phyloP scores from a whole-genome alignment of 2,797 vertebrate genomes.

The Sebastes iracundus region DNA sequence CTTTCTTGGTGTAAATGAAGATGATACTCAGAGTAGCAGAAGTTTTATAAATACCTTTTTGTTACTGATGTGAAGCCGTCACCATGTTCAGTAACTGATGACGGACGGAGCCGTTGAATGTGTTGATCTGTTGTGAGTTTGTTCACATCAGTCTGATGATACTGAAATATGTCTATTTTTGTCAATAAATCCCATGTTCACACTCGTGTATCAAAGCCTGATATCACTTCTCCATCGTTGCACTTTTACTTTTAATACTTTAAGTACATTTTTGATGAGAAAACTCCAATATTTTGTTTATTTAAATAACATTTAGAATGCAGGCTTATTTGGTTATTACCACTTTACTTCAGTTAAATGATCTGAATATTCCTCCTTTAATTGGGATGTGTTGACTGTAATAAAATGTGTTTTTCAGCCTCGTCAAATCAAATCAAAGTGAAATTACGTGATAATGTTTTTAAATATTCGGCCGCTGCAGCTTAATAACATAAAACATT shows the following conservation, averaged over 20 bases:
- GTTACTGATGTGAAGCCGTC: neutral
- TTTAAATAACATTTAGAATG: neutral
- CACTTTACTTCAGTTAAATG: neutral
- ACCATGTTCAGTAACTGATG: neutral
- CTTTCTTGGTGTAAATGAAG: too few relatives aligned
- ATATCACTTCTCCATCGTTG: neutral
- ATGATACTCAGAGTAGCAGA: too few relatives aligned
- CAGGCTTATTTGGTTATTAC: neutral
- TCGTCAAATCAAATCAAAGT: neutral
- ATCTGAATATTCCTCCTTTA: neutral
- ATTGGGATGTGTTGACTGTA: neutral
- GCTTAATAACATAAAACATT: slow-evolving; percentile 46
- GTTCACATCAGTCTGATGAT: neutral
- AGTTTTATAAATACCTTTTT: too few relatives aligned
- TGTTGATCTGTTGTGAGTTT: too few relatives aligned
- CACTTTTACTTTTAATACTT: neutral
- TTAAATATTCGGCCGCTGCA: slow-evolving; percentile 39
- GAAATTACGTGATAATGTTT: neutral
- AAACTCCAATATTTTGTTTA: neutral
- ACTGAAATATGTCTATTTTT: neutral
- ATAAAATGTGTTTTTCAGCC: neutral
- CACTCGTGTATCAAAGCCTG: neutral
- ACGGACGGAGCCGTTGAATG: too few relatives aligned
- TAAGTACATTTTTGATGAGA: neutral
- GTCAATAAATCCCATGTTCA: neutral